phyloP scores from a whole-genome alignment of 2,888 invertebrate genomes.

The Tetranychus truncatus region DNA sequence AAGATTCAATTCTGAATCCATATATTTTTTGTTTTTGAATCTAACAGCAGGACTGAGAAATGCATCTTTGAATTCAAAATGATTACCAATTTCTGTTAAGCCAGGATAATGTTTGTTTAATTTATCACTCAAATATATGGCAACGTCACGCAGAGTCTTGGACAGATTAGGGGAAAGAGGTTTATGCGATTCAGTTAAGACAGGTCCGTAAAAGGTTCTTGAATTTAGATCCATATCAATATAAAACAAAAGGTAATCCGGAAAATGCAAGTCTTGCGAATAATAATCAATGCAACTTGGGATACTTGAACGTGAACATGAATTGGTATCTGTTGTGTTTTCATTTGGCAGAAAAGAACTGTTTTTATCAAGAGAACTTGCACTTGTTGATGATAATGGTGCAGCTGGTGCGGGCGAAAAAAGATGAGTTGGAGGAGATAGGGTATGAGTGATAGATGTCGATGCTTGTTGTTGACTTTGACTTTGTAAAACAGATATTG shows the following conservation, averaged over 20 bases:
- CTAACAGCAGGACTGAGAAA: neutral
- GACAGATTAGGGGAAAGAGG: neutral
- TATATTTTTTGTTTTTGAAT: neutral
- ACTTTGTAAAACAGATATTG: neutral
- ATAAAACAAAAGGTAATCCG: neutral
- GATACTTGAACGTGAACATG: neutral
- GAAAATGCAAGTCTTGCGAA: neutral
- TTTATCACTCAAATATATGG: conserved; percentile 1
- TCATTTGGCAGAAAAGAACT: neutral
- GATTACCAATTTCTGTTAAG: conserved; percentile 2
- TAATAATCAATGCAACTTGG: conserved; percentile 2
- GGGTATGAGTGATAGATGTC: neutral
- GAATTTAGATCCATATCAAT: conserved; percentile 11
- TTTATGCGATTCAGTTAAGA: neutral
- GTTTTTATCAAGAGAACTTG: neutral
- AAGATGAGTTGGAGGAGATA: neutral
- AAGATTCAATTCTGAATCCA: neutral
- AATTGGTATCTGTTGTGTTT: neutral
- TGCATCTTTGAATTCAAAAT: neutral
- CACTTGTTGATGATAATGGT: conserved; percentile 1
- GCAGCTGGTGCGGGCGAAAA: neutral
- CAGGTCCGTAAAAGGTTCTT: neutral
- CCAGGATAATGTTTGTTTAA: neutral
- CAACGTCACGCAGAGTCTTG: neutral
- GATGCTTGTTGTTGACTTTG: neutral